Base-by-base conservation (phyloP, 1,140 invertebrate species). In the Dolichoris vasculosae region DNA sequence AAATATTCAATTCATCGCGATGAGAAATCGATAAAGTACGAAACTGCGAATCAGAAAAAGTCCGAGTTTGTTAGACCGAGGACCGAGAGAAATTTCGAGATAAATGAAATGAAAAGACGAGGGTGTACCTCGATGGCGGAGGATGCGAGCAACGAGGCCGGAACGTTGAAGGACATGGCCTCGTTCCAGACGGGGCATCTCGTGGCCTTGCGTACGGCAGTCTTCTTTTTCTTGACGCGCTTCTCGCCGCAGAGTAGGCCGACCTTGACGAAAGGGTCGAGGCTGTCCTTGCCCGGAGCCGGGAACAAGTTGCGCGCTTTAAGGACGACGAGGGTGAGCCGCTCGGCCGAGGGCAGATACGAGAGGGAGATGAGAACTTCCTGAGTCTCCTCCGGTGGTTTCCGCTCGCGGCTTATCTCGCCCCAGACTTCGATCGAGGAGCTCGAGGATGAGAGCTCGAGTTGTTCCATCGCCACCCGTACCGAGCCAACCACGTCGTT, bases 171-270 rank as follows among this genome's bases (percentile, higher is more conserved):
- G 23, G 97, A 96, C 87, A 98, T 95, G 8, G 97, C 97, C 92
- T 99, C 98, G 92, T 99, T 98, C 97, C 98, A 99, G 15, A 98
- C 96, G n/a, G 98, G 98, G 94, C 97, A 97, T 63, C 96, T 95
- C 23, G 96, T 97, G 89, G 96, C 96, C 91, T 98, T 96, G 84
- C 97, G 96, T 76, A 97, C 96, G 43, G 97, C 97, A 8, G 96
- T 97, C 91, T 97, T 97, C 90, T 98, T 98, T 95, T 98, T 98
- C 92, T 99, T 99, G n/a, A 96, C 95, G 82, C 95, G 94, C 89
- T 96, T 97, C 38, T 97, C 97, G 88, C 97, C 97, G 83, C 97
- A 96, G 71, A 98, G 94, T 26, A 98, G 92, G 92, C 97, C 98
- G 55, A 98, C 97, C 94, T 99, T 99, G 2, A 98, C 97, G 90